Conservation (phyloP, 1,140 invertebrate species). For the Hyles vespertilio region DNA sequence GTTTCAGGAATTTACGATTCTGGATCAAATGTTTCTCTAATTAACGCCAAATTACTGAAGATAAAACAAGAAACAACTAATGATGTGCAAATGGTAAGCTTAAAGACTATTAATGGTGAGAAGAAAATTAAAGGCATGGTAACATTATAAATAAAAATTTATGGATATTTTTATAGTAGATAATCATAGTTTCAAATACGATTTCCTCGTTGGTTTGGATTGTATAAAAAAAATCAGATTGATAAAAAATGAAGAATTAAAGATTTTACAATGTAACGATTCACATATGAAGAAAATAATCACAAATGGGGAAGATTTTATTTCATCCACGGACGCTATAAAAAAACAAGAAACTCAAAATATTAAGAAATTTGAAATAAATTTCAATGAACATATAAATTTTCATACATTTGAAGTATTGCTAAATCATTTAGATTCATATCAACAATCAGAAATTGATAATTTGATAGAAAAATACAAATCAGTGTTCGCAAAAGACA, state of each 20-base stretch:
- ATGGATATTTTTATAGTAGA: slow-evolving; percentile 22
- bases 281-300: background rate
- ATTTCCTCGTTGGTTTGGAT: background rate
- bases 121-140: slow-evolving; percentile 8
- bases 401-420: slow-evolving; percentile 2
- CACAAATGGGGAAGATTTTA: slow-evolving; percentile 12
- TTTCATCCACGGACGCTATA: slow-evolving; percentile 1
- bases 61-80: slow-evolving; percentile 12
- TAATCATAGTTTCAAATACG: slow-evolving; percentile 18
- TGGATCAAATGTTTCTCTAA: slow-evolving; percentile 31
- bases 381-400: background rate
- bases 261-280: slow-evolving; percentile 14
- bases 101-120: slow-evolving; percentile 13
- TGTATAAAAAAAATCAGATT: slow-evolving; percentile 14
- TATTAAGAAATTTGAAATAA: slow-evolving; percentile 10
- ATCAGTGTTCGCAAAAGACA: slow-evolving; percentile 11
- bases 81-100: slow-evolving; percentile 10
- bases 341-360: slow-evolving; percentile 11
- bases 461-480: slow-evolving; percentile 11
- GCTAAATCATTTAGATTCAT: slow-evolving; percentile 4
- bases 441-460: slow-evolving; percentile 10
- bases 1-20: slow-evolving; percentile 30
- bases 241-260: slow-evolving; percentile 14
- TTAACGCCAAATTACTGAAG: slow-evolving; percentile 25
- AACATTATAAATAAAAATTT: slow-evolving; percentile 23